phyloP scores from a whole-genome alignment of 1,140 invertebrate species.

The Octopus bimaculoides region DNA sequence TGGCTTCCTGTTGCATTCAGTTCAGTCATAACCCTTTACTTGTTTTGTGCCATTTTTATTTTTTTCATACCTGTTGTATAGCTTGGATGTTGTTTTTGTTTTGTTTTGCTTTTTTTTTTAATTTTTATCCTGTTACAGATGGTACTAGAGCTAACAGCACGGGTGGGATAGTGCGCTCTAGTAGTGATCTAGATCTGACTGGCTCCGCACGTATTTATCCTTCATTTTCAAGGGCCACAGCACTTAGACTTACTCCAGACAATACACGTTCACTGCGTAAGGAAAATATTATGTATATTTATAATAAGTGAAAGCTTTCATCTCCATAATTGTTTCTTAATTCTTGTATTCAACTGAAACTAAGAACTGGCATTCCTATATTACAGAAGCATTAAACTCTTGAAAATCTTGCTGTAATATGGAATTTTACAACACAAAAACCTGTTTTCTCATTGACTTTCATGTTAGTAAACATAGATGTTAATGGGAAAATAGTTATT shows the following conservation, averaged over 20 bases:
- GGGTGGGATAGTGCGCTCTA: slow-evolving; percentile 65
- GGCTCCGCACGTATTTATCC: slow-evolving; percentile 3
- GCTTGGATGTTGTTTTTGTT: slow-evolving; percentile 6
- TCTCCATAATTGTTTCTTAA: no score
- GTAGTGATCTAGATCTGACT: slow-evolving; percentile 86
- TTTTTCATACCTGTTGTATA: not conserved
- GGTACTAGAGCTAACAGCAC: not conserved
- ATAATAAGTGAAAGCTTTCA: not conserved
- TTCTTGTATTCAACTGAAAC: no score
- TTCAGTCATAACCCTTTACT: not conserved
- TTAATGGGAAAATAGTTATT: no score
- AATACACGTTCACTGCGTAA: slow-evolving; percentile 46
- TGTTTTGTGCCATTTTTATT: slow-evolving; percentile 7
- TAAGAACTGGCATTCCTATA: no score
- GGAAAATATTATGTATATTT: slow-evolving; percentile 17
- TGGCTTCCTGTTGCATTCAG: not conserved
- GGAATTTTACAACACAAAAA: no score
- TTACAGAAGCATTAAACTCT: no score
- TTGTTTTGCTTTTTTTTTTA: not conserved
- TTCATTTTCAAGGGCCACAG: slow-evolving; percentile 23
- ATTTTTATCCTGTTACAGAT: slow-evolving; percentile 15
- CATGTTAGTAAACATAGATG: no score
- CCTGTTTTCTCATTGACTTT: no score
- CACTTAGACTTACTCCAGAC: slow-evolving; percentile 36
- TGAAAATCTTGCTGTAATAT: no score